Conservation (phyloP, 2,888 invertebrate genomes). For the Pachymerium ferrugineum region DNA sequence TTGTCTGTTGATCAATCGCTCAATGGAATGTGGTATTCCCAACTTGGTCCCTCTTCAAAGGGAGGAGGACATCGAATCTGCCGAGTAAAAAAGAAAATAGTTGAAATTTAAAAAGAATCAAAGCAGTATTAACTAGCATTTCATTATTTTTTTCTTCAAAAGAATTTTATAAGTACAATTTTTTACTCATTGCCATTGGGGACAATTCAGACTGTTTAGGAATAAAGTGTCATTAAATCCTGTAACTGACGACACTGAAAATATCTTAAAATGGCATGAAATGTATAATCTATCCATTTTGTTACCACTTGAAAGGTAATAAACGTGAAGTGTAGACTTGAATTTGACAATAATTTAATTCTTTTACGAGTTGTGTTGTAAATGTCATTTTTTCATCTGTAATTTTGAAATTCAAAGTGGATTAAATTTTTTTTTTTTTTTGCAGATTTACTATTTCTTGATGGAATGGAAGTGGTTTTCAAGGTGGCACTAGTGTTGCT, state of each 20-base stretch:
- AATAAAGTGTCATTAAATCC: no score
- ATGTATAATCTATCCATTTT: no score
- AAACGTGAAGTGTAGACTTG: not conserved
- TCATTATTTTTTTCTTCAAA: no score
- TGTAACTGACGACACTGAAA: no score
- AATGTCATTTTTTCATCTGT: not conserved
- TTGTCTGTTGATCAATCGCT: slow-evolving; percentile 19
- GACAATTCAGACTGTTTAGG: no score
- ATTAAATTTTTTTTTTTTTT: slow-evolving; percentile 38
- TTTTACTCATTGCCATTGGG: no score
- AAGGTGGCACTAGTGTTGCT: slow-evolving; percentile 79
- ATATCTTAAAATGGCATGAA: no score
- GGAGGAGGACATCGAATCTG: not conserved
- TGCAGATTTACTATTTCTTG: slow-evolving; percentile 80
- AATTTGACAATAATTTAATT: not conserved
- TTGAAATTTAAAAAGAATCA: no score
- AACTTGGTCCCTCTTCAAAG: not conserved
- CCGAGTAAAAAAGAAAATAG: not conserved
- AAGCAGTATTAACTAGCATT: no score
- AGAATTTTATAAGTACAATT: no score
- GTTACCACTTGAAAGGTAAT: no score
- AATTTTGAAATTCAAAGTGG: not conserved
- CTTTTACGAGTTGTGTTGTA: not conserved
- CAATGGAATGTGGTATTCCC: not conserved
- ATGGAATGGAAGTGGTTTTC: slow-evolving; percentile 84